Evolutionary conservation across 2,888 invertebrate genomes (phyloP).

Genomic region (Deilephila elpenor): DNA sequence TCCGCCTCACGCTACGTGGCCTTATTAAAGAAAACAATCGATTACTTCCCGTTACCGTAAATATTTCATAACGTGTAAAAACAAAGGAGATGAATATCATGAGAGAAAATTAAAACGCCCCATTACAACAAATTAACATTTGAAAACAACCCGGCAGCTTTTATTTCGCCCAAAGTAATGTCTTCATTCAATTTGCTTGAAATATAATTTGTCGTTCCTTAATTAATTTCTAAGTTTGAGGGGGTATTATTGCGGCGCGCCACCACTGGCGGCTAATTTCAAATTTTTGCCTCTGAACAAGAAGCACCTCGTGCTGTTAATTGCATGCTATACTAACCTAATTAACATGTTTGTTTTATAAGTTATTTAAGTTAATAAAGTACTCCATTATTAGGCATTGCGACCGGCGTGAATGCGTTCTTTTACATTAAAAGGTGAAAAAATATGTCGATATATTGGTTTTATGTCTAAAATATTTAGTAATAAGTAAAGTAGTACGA

Average conservation of each 20-base stretch:
- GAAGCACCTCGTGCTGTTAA: conserved; percentile 7
- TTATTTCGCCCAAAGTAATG: conserved; percentile 60
- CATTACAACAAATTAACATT: conserved; percentile 56
- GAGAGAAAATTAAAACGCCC: conserved; percentile 15
- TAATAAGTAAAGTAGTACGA: too few relatives aligned
- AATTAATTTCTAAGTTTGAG: conserved; percentile 69
- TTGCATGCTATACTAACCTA: background rate
- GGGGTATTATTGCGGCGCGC: conserved; percentile 51
- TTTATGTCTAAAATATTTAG: too few relatives aligned
- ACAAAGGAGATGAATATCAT: conserved; percentile 28
- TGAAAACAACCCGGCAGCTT: conserved; percentile 56
- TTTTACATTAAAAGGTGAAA: too few relatives aligned
- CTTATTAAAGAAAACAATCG: conserved; percentile 39
- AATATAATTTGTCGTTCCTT: conserved; percentile 65
- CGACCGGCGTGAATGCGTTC: background rate
- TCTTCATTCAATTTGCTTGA: conserved; percentile 61
- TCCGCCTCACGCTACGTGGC: conserved; percentile 36
- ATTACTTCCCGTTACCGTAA: conserved; percentile 28
- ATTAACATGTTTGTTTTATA: conserved; percentile 5
- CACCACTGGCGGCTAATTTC: conserved; percentile 55
- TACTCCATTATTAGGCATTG: background rate
- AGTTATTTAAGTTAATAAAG: background rate
- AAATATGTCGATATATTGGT: too few relatives aligned
- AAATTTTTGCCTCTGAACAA: conserved; percentile 44
- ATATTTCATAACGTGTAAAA: conserved; percentile 34